Evolutionary conservation across 2,888 invertebrate species (phyloP).

Genomic region (Tiphia femorata): DNA sequence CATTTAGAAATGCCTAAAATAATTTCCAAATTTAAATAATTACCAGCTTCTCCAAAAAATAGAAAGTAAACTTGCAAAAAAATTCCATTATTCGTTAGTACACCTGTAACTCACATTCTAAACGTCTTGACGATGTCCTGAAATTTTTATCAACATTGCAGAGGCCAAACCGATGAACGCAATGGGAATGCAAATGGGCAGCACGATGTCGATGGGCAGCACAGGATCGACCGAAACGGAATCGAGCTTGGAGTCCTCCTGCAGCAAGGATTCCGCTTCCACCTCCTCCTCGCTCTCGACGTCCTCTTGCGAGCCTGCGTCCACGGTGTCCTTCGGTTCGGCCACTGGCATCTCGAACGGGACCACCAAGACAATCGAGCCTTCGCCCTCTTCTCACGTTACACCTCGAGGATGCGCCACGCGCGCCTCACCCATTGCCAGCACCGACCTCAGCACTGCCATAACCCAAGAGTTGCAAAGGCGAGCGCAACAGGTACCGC

Average conservation of each 20-base stretch:
- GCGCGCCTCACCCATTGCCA: conserved; percentile 53
- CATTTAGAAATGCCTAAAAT: too few species aligned
- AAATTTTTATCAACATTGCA: conserved; percentile 27
- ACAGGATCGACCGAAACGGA: conserved; percentile 67
- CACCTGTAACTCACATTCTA: too few species aligned
- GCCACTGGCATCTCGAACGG: neutral
- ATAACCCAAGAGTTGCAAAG: conserved; percentile 79
- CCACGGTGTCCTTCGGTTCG: conserved; percentile 49
- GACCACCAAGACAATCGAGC: conserved; percentile 34
- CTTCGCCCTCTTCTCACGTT: conserved; percentile 23
- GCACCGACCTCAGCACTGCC: conserved; percentile 76
- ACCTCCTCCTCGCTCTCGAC: conserved; percentile 64
- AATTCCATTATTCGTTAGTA: too few species aligned
- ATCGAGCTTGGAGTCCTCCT: conserved; percentile 64
- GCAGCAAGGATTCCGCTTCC: conserved; percentile 63
- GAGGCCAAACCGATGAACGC: conserved; percentile 65
- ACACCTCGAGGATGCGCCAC: conserved; percentile 36
- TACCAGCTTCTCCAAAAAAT: too few species aligned
- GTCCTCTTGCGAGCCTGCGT: conserved; percentile 63
- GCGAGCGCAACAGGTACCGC: conserved; percentile 75
- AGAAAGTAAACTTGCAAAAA: too few species aligned
- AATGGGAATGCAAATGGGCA: conserved; percentile 67
- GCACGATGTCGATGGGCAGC: conserved; percentile 66
- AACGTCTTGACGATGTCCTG: neutral
- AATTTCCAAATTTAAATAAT: too few species aligned